Conservation (phyloP, 2,113 vertebrate species). For the Apaloderma vittatum region DNA sequence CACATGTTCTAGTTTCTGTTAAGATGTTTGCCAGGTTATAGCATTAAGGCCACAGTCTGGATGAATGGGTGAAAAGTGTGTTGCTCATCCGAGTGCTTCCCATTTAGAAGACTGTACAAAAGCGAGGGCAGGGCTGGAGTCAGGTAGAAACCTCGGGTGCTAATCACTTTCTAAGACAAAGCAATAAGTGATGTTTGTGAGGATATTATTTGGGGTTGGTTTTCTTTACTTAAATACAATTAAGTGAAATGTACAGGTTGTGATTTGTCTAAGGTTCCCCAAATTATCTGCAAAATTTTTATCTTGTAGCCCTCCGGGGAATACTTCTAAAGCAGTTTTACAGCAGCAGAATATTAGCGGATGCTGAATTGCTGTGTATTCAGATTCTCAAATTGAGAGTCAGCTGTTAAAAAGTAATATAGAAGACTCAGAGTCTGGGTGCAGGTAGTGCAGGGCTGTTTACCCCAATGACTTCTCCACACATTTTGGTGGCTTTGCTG, state of each 20-base stretch:
- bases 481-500: background rate
- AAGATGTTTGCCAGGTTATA: background rate
- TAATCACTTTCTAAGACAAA: background rate
- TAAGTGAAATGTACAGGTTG: background rate
- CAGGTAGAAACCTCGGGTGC: background rate
- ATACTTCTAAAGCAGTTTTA: background rate
- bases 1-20: background rate
- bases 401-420: background rate
- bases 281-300: background rate
- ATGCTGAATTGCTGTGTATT: background rate
- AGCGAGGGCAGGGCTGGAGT: background rate
- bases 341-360: background rate
- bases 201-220: background rate
- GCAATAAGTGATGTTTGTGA: background rate
- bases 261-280: background rate
- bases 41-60: background rate
- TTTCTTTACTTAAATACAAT: background rate
- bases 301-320: background rate
- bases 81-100: background rate
- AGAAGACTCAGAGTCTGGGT: background rate
- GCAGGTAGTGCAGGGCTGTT: background rate
- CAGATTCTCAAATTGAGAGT: background rate
- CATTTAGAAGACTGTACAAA: background rate
- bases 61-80: background rate
- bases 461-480: background rate